Base-by-base conservation (phyloP, 2,113 vertebrate genomes). In the Embiotoca jacksoni region DNA sequence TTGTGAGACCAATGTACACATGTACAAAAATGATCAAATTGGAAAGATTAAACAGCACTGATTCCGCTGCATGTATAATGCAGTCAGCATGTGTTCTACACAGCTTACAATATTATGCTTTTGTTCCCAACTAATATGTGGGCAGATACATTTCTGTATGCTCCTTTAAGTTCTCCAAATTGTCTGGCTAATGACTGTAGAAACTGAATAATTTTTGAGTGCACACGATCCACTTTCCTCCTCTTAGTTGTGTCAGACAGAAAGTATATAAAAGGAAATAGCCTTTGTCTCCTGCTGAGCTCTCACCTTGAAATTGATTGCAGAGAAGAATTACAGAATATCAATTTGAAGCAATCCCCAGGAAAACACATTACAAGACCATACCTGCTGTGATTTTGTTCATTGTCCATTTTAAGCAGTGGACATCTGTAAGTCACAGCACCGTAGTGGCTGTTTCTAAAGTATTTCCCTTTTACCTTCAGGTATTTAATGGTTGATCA, bases 221-320 rank as follows among this genome's bases (percentile, higher is more conserved):
- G 36, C 13, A 32, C 1, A 15, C 37, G 50, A 49, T 15, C 14
- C 36, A 44, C 30, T 14, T 47, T 50, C 44, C 13, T 58, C 11
- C 35, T 62, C 41, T 67, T 5, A 5, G 55, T 54, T 62, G 33
- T 65, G n/a, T 81, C 41, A 47, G 10, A 59, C 63, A 65, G 59
- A 72, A 82, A 71, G 4, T 77, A 16, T 32, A 33, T 71, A 44
- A 69, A 82, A 72, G 63, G n/a, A 75, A 30, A 52, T 46, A 56
- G 63, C 46, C 13, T 72, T 75, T 72, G 68, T 41, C 56, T 74
- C 84, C 75, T 0, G 4, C 85, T 72, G 75, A 64, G 85, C 30
- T 53, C 65, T 77, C 57, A 44, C 77, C 66, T 78, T 73, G 76
- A 83, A 79, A 87, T 59, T 71, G 60, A 76, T 77, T 74, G 30